phyloP scores from a whole-genome alignment of 2,888 invertebrate genomes.

The Diaphora mendica region DNA sequence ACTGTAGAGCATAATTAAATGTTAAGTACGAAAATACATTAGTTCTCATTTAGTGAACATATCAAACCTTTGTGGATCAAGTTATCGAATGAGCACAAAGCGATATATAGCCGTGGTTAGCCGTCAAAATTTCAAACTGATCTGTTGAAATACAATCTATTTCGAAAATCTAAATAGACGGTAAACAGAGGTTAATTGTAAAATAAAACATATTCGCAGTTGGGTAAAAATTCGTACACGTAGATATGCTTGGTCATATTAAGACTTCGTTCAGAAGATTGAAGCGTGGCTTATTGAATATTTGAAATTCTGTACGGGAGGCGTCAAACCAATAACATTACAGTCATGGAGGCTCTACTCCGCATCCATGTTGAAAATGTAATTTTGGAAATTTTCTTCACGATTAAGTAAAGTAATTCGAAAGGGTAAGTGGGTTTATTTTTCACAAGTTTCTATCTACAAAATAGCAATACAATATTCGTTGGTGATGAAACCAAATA shows the following conservation, averaged over 20 bases:
- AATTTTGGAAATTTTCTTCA: constrained; percentile 6
- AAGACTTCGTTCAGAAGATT: background rate
- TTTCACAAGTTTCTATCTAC: background rate
- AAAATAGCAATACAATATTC: too few species aligned
- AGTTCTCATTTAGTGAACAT: background rate
- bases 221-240: background rate
- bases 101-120: background rate
- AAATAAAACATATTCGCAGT: background rate
- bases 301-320: constrained; percentile 19
- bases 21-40: background rate
- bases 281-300: constrained; percentile 14
- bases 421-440: background rate
- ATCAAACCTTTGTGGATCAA: background rate
- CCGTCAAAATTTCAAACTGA: background rate
- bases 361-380: constrained; percentile 12
- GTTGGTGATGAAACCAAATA: too few species aligned
- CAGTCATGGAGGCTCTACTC: constrained; percentile 8
- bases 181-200: too few species aligned
- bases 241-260: background rate
- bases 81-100: background rate
- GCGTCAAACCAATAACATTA: constrained; percentile 20
- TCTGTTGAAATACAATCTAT: background rate
- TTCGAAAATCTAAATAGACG: too few species aligned
- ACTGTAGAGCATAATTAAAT: background rate
- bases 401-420: background rate